Evolutionary conservation across 2,113 vertebrate species (phyloP), one percentile per base, ranked within the genome.

Genomic region (Podiceps cristatus): DNA sequence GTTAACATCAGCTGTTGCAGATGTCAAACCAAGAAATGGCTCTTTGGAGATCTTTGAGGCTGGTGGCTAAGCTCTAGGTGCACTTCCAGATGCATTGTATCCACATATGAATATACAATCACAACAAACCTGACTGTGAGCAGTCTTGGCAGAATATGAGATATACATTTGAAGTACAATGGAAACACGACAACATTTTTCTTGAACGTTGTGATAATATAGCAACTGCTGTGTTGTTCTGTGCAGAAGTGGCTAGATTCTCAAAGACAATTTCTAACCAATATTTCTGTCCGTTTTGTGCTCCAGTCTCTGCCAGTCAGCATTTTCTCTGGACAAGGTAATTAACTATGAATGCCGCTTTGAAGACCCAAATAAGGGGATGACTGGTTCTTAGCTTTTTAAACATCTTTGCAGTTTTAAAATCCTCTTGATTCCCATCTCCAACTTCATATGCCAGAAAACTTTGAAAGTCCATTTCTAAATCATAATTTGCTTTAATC

Each of bases 101-200:
- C 14, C 17, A 20, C 37, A 49, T 28, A 55, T 0, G 0, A 67
- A 81, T 71, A 50, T 9, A 75, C 25, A 73, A 89, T 59, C 42
- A 27, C 16, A 18, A 49, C 0, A 0, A 55, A 67, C 25, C 4
- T 25, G 44, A 58, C 29, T 27, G 16, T 31, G 8, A 90, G 49
- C 53, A 69, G 6, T 49, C 33, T 49, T 56, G 45, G 27, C 33
- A 85, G 58, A 20, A 33, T 53, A 13, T 9, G 24, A 92, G 49
- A 71, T 56, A 59, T 1, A 31, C 14, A 5, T 13, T 27, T 73
- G 37, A 86, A 72, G 79, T 50, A 15, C 5, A 78, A 17, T 25
- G n/a, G 53, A 88, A 37, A n/a, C 5, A 25, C 18, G 18, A 33
- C 4, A 58, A 49, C 5, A 4, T 49, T 78, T 72, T 86, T 80